Evolutionary conservation across 2,888 invertebrate species (phyloP).

Genomic region (Meganola albula): DNA sequence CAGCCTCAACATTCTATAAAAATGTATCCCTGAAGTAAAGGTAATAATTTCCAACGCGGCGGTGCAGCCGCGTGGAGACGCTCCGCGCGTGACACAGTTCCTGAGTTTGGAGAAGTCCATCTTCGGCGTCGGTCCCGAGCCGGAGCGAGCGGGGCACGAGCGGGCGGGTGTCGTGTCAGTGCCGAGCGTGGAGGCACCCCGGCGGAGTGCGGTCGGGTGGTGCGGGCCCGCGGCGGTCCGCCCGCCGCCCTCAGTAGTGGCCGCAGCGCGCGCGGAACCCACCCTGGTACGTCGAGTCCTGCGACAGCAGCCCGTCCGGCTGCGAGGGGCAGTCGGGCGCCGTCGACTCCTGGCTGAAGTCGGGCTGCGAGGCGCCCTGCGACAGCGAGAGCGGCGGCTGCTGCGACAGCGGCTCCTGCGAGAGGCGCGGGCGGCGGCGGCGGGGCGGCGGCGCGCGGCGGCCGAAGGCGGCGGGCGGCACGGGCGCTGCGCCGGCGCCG

Average conservation of each 20-base stretch:
- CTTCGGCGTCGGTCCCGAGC: conserved; percentile 41
- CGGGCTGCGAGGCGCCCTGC: conserved; percentile 84
- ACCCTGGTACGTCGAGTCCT: conserved; percentile 92
- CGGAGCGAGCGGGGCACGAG: conserved; percentile 27
- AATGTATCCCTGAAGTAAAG: conserved; percentile 51
- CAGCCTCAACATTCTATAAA: conserved; percentile 37
- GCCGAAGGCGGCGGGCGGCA: conserved; percentile 94
- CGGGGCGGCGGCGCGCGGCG: conserved; percentile 78
- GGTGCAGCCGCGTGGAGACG: conserved; percentile 33
- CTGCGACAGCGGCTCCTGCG: conserved; percentile 86
- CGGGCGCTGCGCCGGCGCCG: conserved; percentile 86
- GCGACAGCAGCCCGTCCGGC: conserved; percentile 95
- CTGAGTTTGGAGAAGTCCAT: conserved; percentile 35
- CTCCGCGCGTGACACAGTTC: conserved; percentile 43
- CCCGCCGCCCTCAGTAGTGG: conserved; percentile 89
- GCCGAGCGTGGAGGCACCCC: conserved; percentile 37
- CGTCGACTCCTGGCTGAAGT: conserved; percentile 88
- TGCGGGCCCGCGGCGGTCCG: conserved; percentile 65
- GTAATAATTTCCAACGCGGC: conserved; percentile 38
- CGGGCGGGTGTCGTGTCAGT: conserved; percentile 38
- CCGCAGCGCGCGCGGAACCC: conserved; percentile 82
- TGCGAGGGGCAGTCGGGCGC: conserved; percentile 93
- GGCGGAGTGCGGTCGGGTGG: conserved; percentile 37
- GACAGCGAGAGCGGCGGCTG: conserved; percentile 84
- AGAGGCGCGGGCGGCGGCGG: conserved; percentile 66